Evolutionary conservation across 2,113 vertebrate genomes (phyloP).

Genomic region (Chionodraco myersi): DNA sequence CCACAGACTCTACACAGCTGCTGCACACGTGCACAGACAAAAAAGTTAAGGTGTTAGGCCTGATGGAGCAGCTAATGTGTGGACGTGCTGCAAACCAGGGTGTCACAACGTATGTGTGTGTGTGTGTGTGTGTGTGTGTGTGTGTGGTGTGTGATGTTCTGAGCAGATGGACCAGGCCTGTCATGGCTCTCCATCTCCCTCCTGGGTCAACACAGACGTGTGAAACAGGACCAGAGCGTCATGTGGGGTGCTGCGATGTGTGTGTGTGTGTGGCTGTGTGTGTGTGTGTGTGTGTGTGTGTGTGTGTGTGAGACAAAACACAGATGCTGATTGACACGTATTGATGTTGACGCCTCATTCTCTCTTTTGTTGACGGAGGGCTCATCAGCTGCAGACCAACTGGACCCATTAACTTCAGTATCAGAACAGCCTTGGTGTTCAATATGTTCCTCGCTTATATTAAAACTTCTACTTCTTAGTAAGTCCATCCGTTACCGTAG

Average conservation of each 20-base stretch:
- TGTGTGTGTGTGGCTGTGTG: conserved; percentile 10
- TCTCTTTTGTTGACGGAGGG: conserved; percentile 18
- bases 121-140: neutral
- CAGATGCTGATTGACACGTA: conserved; percentile 33
- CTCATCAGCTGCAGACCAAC: conserved; percentile 21
- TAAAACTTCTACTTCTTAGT: no score
- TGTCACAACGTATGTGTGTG: neutral
- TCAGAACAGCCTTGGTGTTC: neutral
- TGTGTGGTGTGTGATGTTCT: neutral
- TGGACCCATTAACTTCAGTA: neutral
- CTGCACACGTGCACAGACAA: conserved; percentile 34
- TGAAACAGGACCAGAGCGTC: conserved; percentile 56
- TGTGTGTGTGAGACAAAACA: conserved; percentile 23
- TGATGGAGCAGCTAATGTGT: conserved; percentile 10
- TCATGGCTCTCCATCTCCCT: conserved; percentile 12
- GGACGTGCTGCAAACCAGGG: conserved; percentile 2
- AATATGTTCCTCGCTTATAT: no score
- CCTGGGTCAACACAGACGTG: conserved; percentile 71
- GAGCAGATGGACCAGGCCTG: conserved; percentile 62
- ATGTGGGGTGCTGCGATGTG: conserved; percentile 17
- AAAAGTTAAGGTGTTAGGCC: conserved; percentile 24
- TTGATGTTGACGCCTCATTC: conserved; percentile 37
- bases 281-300: conserved; percentile 9
- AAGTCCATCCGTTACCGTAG: no score
- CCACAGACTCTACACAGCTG: conserved; percentile 20